Evolutionary conservation across 2,113 vertebrate genomes (phyloP).

Genomic region (Turnix velox): DNA sequence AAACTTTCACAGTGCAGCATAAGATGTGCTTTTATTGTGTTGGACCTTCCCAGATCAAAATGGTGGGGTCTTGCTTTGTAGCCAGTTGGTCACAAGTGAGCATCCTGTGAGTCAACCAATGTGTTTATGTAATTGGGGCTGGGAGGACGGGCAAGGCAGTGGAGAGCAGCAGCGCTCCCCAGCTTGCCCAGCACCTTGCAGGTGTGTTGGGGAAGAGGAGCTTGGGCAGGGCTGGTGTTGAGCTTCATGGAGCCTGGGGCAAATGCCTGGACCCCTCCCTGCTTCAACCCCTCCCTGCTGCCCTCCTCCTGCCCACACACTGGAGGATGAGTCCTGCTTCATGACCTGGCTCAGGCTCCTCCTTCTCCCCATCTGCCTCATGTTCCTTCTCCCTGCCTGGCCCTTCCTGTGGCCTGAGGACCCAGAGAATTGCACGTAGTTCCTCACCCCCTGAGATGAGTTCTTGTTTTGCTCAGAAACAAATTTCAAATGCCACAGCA

Average conservation of each 20-base stretch:
- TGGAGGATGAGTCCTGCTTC: neutral
- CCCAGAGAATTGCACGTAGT: neutral
- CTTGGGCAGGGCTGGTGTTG: neutral
- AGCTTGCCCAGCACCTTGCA: no score
- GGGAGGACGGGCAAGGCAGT: neutral
- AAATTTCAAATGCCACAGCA: neutral
- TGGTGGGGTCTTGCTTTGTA: neutral
- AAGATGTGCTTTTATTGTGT: fast-evolving
- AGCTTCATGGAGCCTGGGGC: neutral
- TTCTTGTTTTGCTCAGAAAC: neutral
- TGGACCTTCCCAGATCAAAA: neutral
- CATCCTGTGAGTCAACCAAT: neutral
- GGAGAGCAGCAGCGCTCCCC: neutral
- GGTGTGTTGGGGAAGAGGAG: neutral
- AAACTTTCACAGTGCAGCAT: neutral
- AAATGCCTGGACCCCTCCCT: neutral
- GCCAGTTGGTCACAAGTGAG: neutral
- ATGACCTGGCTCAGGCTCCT: neutral
- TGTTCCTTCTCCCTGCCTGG: neutral
- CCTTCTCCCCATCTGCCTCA: neutral
- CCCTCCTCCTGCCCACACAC: neutral
- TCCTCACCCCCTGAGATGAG: neutral
- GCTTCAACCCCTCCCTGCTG: neutral
- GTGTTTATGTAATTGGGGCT: neutral
- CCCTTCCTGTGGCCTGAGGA: neutral